Evolutionary conservation across 2,888 invertebrate genomes (phyloP), one percentile per base, ranked within the genome.

Genomic region (Liodrosophila aerea): DNA sequence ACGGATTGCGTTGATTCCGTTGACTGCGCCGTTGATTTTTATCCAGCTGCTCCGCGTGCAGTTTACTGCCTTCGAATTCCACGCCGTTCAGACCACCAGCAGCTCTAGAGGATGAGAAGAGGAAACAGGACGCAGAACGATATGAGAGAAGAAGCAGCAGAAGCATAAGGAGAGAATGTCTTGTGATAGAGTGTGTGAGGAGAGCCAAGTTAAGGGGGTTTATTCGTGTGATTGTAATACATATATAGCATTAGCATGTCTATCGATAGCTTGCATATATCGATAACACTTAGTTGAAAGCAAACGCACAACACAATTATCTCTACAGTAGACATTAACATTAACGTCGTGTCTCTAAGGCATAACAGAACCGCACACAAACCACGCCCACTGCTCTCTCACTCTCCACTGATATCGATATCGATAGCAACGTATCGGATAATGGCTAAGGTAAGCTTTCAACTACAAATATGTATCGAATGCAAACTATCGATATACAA

Each of bases 41-140:
- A 89, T 93, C 93, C 76, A 93, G 91, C 89, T 95, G 92, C 90
- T 97, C 96, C 75, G 95, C 96, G 91, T 96, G 96, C 89, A 97
- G 92, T 72, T 94, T 92, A 88, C 93, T 93, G 76, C 97, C 96
- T 87, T 97, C 96, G 89, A 95, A 93, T 88, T 97, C 96, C 87
- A 93, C 93, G 82, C 96, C 96, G 92, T 97, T 96, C 88, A 97
- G 92, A 88, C 95, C 94, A 88, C 93, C 94, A 89, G 96, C 94
- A 89, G 96, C 97, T 91, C 97, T 97, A 91, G 12, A 3, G 30
- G 4, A 33, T 7, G n/a, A 31, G 16, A 40, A 15, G 9, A 39
- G 13, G 1, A 44, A 11, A 22, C 15, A 39, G 12, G 29, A 11
- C 27, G 18, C 16, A 7, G 1, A 18, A 41, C 18, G 16, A 37